Conservation (phyloP, 2,888 invertebrate species). For the Tortrix viridana region DNA sequence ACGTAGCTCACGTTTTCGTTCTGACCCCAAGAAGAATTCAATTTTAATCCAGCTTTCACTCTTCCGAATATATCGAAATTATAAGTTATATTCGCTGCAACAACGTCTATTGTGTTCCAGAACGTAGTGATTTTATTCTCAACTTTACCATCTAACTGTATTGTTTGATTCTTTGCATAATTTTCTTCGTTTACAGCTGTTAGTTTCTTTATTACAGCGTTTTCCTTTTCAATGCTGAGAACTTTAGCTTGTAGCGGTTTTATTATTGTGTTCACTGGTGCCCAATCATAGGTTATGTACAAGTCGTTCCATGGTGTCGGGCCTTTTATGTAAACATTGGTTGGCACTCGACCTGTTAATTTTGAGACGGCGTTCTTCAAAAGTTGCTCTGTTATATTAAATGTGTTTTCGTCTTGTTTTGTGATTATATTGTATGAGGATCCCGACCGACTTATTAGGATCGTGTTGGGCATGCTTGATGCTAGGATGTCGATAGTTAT, state of each 20-base stretch:
- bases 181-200: neutral
- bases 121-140: neutral
- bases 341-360: neutral
- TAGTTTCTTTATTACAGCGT: neutral
- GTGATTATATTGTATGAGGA: conserved; percentile 4
- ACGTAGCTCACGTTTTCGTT: neutral
- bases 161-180: neutral
- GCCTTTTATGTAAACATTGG: neutral
- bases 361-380: neutral
- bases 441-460: neutral
- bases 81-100: neutral
- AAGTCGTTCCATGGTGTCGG: conserved; percentile 20
- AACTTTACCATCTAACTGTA: neutral
- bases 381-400: neutral
- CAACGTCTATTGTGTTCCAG: neutral
- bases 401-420: neutral
- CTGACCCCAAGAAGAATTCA: neutral
- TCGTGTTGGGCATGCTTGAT: neutral
- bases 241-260: conserved; percentile 3
- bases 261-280: neutral
- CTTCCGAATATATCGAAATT: neutral
- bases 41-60: neutral
- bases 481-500: conserved; percentile 9
- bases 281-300: conserved; percentile 6
- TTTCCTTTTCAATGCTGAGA: neutral